Evolutionary conservation across 2,797 vertebrate genomes (phyloP).

Genomic region (Moxostoma hubbsi): DNA sequence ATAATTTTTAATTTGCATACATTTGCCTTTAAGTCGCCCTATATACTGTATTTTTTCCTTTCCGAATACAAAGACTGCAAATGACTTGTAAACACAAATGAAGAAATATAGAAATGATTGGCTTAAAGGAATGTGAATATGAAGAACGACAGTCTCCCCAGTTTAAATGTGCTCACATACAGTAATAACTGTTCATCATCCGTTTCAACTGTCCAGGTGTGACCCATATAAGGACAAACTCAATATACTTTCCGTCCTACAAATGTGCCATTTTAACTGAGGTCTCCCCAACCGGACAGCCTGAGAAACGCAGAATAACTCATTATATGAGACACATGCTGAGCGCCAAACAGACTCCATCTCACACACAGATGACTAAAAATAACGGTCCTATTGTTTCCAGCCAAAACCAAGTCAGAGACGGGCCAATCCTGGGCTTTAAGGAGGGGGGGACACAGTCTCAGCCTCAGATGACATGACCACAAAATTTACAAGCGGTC

Average conservation of each 20-base stretch:
- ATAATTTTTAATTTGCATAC: no score
- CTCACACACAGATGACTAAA: constrained; percentile 13
- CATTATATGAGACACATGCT: constrained; percentile 14
- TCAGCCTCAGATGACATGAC: neutral
- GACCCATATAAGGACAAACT: neutral
- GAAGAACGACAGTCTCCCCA: neutral
- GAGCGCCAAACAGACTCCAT: constrained; percentile 3
- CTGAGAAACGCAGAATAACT: constrained; percentile 2
- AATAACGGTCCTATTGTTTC: constrained; percentile 32
- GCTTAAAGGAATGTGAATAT: no score
- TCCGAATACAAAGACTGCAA: no score
- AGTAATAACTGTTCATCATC: neutral
- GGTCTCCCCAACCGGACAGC: constrained; percentile 12
- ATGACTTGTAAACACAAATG: no score
- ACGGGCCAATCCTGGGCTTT: constrained; percentile 1
- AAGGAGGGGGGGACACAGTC: neutral
- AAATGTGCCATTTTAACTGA: constrained; percentile 17
- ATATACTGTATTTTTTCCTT: no score
- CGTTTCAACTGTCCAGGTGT: neutral
- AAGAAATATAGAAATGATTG: no score
- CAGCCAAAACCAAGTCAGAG: constrained; percentile 8
- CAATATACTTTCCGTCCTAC: neutral
- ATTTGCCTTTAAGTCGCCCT: no score
- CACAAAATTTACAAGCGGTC: neutral
- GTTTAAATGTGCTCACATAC: neutral